A percentile compares a stretch with the other conserved stretches of the same genome.
Evolutionary conservation across 2,797 vertebrate species (phyloP).

Genomic region (Phylloscopus collybita): DNA sequence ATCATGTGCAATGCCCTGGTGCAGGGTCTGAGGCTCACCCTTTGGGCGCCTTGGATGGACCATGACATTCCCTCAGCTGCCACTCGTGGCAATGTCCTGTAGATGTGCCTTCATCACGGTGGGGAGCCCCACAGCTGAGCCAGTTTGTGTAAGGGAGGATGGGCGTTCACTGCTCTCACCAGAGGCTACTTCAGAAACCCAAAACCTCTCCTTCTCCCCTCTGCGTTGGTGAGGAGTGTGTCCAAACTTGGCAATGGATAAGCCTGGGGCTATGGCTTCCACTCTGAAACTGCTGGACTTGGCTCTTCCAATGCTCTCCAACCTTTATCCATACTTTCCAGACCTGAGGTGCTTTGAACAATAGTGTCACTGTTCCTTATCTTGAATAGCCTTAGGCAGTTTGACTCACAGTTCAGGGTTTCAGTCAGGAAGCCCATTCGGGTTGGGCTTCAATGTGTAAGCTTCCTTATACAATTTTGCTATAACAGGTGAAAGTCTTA

Average conservation of each 20-base stretch:
- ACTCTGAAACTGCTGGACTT: not conserved
- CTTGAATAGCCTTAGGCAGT: accelerated
- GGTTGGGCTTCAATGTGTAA: not conserved
- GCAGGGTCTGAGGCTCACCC: not conserved
- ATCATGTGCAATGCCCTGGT: too few species aligned
- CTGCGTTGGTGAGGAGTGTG: not conserved
- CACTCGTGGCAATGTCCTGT: not conserved
- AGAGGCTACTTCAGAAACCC: not conserved
- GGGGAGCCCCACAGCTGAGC: not conserved
- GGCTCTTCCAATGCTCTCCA: not conserved
- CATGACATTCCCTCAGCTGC: not conserved
- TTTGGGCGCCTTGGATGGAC: not conserved
- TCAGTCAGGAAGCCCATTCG: not conserved
- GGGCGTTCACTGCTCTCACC: accelerated
- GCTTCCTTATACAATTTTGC: not conserved
- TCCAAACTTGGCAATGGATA: not conserved
- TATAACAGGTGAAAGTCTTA: not conserved
- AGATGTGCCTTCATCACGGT: not conserved
- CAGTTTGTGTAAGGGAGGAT: not conserved
- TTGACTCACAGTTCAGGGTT: not conserved
- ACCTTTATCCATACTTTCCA: not conserved
- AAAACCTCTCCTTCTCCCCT: not conserved
- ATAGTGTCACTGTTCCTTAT: not conserved
- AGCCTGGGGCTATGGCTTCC: not conserved
- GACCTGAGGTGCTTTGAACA: not conserved